Percentiles rank a stretch among this genome's conserved stretches.
These are phyloP conservation scores for Papilio dardanus DNA, from an alignment of 1,140 invertebrate species.

Conservation along the genomic window DNA sequence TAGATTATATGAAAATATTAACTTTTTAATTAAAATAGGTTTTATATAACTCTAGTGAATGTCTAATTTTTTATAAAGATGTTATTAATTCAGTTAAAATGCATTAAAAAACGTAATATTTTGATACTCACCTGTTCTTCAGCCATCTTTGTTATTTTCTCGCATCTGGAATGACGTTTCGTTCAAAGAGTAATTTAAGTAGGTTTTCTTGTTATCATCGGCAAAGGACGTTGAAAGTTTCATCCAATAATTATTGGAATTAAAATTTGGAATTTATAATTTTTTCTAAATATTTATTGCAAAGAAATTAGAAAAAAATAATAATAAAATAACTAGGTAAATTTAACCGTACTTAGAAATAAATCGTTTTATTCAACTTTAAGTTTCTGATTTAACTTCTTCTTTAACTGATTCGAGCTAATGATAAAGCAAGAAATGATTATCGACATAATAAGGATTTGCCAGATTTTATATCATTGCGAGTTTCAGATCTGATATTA, in stretches of 20 bases:
- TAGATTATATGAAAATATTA: conserved; percentile 12
- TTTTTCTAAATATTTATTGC: background rate
- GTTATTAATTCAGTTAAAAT: conserved; percentile 64
- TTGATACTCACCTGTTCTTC: conserved; percentile 80
- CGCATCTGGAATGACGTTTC: conserved; percentile 75
- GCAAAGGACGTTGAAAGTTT: background rate
- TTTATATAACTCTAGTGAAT: conserved; percentile 9
- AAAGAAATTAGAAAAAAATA: background rate
- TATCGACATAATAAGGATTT: no score
- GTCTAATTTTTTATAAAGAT: conserved; percentile 14
- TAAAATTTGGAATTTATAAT: background rate
- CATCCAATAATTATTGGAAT: background rate
- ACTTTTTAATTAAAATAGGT: conserved; percentile 27
- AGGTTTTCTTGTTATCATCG: background rate
- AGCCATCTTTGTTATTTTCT: conserved; percentile 81
- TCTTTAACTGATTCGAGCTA: no score
- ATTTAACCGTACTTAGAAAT: no score
- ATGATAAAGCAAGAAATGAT: no score
- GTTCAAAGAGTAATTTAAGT: conserved; percentile 45
- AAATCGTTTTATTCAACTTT: no score
- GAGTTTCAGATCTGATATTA: no score
- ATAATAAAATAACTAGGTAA: background rate
- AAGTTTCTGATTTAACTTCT: no score
- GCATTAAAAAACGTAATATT: conserved; percentile 66
- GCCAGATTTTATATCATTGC: no score